Base-by-base conservation (phyloP, 2,113 vertebrate genomes). In the Pithys albifrons region DNA sequence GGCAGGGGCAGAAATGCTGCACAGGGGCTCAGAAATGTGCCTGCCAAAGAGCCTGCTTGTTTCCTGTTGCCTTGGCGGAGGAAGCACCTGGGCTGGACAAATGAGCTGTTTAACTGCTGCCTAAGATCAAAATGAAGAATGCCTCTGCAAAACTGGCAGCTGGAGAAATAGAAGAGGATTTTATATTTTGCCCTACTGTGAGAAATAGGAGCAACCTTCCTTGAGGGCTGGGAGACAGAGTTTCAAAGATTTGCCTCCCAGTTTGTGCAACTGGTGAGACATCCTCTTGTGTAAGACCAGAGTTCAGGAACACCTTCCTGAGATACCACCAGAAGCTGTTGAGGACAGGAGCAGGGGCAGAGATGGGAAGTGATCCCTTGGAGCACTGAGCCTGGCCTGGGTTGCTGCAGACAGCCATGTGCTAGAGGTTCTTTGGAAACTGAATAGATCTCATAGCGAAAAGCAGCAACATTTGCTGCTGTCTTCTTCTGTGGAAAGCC, bases 121-220 rank as follows among this genome's bases (percentile, higher is more conserved):
- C 25, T n/a, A 41, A 87, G 84, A 92, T 82, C 49, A 75, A 93
- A 95, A 76, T 54, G 61, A 92, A 87, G 70, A 79, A 58, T 0
- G 0, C 54, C 37, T 88, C 74, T 94, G 74, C 87, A 85, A 95
- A 73, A 69, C 41, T 76, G 89, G 91, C 86, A 95, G 85, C 31
- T 59, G 66, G 66, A 91, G 84, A 89, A 92, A 79, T 2, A 82
- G 61, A 87, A 81, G 66, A 85, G 45, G 43, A 78, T 89, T 92
- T 87, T 92, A 25, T 85, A 54, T 88, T 92, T 85, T 81, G 77
- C 1, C 61, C 45, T 54, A 35, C 58, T 93, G 61, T 95, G 84
- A 91, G 89, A 94, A 95, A 87, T 88, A 67, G 66, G 89, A 95
- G 91, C 11, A 3, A 95, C 45, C 58, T 92, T 92, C 80, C 77